phyloP scores from a whole-genome alignment of 2,888 invertebrate genomes.

The Rhamnusium bicolor region DNA sequence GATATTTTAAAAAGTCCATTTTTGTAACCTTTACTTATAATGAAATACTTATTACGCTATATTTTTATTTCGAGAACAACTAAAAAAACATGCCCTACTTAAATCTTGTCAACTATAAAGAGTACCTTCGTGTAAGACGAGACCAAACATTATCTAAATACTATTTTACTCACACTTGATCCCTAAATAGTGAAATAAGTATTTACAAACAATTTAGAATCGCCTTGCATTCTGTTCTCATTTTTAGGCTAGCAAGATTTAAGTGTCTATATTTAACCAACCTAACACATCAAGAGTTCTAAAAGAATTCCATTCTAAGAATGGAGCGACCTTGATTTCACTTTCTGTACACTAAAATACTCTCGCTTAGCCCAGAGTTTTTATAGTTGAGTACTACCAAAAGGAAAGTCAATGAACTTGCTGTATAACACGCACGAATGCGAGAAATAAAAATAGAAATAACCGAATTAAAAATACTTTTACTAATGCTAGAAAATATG shows the following conservation, averaged over 20 bases:
- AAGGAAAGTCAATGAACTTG: constrained; percentile 31
- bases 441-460: constrained; percentile 27
- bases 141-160: neutral
- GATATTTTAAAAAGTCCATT: too few species aligned
- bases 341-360: constrained; percentile 50
- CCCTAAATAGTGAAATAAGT: neutral
- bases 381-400: constrained; percentile 23
- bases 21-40: neutral
- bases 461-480: constrained; percentile 27
- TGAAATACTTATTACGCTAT: neutral
- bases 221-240: neutral
- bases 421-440: constrained; percentile 25
- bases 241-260: constrained; percentile 11
- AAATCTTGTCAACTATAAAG: neutral
- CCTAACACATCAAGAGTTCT: constrained; percentile 14
- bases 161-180: neutral
- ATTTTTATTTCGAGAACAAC: neutral
- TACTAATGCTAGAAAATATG: neutral
- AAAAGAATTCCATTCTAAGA: constrained; percentile 48
- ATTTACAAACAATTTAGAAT: neutral
- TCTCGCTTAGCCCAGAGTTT: constrained; percentile 35
- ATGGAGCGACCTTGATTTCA: constrained; percentile 56
- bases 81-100: neutral
- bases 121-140: neutral
- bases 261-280: constrained; percentile 20